Evolutionary conservation across 1,140 invertebrate species (phyloP).

Genomic region (Plodia interpunctella): DNA sequence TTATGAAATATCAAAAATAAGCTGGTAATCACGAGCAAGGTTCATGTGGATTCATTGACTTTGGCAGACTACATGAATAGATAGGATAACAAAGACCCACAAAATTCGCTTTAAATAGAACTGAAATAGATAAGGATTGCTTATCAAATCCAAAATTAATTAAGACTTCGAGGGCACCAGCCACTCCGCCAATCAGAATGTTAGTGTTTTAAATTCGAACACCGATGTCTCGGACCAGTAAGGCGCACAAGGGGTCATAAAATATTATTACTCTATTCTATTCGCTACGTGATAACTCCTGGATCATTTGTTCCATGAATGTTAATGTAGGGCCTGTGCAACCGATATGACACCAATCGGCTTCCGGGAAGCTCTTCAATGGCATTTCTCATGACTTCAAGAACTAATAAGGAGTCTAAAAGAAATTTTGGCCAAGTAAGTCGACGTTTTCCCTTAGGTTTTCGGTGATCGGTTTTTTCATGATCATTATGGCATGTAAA

Average conservation of each 20-base stretch:
- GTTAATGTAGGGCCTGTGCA: slow-evolving; percentile 61
- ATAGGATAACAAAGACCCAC: too few species aligned
- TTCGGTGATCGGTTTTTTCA: too few species aligned
- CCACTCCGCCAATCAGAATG: neutral
- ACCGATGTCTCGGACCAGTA: slow-evolving; percentile 52
- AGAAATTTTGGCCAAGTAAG: neutral
- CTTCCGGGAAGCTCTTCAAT: slow-evolving; percentile 63
- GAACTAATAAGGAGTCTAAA: slow-evolving; percentile 3
- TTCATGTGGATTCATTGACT: too few species aligned
- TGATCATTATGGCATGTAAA: too few species aligned
- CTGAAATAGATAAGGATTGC: neutral
- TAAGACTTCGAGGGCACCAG: neutral
- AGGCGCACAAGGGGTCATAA: slow-evolving; percentile 72
- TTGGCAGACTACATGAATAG: too few species aligned
- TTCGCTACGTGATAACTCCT: slow-evolving; percentile 71
- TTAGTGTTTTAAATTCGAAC: slow-evolving; percentile 64
- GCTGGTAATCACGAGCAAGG: too few species aligned
- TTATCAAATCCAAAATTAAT: neutral
- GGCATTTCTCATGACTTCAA: slow-evolving; percentile 32
- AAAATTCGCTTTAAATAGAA: neutral
- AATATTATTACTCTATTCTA: slow-evolving; percentile 75
- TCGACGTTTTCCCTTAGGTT: neutral
- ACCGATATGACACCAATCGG: slow-evolving; percentile 50
- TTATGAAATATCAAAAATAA: too few species aligned
- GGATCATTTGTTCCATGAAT: slow-evolving; percentile 63